Conservation (phyloP, 2,113 vertebrate genomes). For the Uropsilus gracilis region DNA sequence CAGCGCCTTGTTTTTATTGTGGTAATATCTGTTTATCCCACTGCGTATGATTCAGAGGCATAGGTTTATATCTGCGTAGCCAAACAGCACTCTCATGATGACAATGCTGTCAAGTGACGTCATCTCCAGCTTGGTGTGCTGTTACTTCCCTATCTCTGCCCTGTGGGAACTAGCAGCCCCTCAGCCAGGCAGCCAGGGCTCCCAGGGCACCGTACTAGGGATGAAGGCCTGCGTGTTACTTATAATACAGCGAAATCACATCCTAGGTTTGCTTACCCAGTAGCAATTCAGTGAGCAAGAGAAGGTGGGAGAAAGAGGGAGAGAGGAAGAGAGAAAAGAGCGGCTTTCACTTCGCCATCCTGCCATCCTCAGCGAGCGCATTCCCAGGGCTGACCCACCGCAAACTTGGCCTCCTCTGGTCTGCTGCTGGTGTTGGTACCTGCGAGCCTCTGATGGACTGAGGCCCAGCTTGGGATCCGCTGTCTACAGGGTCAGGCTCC, state of each 20-base stretch:
- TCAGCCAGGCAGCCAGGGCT: background rate
- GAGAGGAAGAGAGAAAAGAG: background rate
- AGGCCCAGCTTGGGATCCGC: background rate
- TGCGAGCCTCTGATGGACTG: background rate
- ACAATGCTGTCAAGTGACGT: background rate
- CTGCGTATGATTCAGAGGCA: too few species aligned
- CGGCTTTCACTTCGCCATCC: background rate
- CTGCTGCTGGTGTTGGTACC: background rate
- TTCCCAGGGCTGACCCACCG: background rate
- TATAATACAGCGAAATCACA: background rate
- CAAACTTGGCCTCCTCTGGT: rapidly evolving
- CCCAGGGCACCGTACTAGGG: background rate
- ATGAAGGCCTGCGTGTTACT: background rate
- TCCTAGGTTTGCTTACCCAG: background rate
- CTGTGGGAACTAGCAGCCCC: background rate
- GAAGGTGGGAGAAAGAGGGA: background rate
- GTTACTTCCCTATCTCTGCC: background rate
- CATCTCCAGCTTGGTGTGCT: background rate
- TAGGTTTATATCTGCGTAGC: too few species aligned
- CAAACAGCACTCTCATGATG: background rate
- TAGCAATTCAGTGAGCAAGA: background rate
- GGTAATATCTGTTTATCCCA: too few species aligned
- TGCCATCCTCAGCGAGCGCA: background rate
- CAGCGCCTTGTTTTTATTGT: background rate
- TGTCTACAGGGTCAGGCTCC: too few species aligned